Evolutionary conservation across 2,888 invertebrate genomes (phyloP), one percentile per base, ranked within the genome.

Genomic region (Tiliacea citrago): DNA sequence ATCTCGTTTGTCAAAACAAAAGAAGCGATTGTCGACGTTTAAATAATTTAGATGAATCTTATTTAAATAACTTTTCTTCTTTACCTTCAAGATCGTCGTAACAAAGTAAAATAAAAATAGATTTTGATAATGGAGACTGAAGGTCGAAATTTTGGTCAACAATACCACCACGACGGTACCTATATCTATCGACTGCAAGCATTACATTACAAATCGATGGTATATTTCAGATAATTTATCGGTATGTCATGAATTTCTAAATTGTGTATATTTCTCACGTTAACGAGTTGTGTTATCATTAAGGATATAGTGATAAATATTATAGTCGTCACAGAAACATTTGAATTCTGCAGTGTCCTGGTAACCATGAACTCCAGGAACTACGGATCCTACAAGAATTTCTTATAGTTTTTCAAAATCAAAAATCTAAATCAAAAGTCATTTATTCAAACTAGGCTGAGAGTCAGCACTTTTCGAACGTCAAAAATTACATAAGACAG

Each of bases 1-100:
- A 77, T 82, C 82, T 85, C 82, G 39, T 85, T 77, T 82, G 85
- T 85, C 85, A 82, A 82, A 82, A 82, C 82, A 85, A 82, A 73
- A 68, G 82, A 77, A 82, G 42, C 77, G 53, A 68, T 82, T 83
- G 73, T 82, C 63, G 68, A 72, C 68, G 62, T 83, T 85, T 83
- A 74, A 85, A 83, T 85, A 82, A 85, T 83, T 82, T 68, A 57
- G 51, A 72, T 18, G 58, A 70, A 66, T 82, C 63, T 78, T 78
- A 62, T 77, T 70, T 75, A 70, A 65, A 78, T 83, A 73, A 62
- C 69, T 69, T 72, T 42, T 53, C 57, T 55, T 62, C 71, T 68
- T 66, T 61, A 73, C 60, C 47, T 55, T 71, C 18, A 69, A 29
- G n/a, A 68, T 65, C 35, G 58, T 35, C 60, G 63, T 35, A 72